Percentiles rank a stretch among this genome's conserved stretches.
phyloP scores from a whole-genome alignment of 2,797 vertebrate species.

The Urosaurus nigricauda region DNA sequence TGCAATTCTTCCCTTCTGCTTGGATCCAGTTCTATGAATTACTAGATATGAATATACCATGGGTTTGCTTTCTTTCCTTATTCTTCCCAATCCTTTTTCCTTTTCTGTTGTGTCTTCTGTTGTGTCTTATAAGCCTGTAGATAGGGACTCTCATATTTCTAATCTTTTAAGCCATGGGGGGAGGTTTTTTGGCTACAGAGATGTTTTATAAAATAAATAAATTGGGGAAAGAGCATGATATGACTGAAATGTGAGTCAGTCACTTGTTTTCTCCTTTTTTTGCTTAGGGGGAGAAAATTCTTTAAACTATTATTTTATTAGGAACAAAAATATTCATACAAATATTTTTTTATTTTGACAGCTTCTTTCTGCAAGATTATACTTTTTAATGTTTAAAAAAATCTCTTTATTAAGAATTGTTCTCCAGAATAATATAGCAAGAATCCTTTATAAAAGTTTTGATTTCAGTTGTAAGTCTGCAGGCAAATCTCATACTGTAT shows the following conservation, averaged over 20 bases:
- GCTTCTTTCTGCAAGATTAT: slow-evolving; percentile 18
- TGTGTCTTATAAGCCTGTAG: neutral
- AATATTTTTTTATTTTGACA: slow-evolving; percentile 29
- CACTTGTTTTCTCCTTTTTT: slow-evolving; percentile 41
- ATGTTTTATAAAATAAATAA: too few species aligned
- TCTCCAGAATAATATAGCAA: slow-evolving; percentile 31
- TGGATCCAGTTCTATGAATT: too few species aligned
- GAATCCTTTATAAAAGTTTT: slow-evolving; percentile 18
- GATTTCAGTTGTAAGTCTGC: neutral
- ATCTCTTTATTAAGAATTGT: slow-evolving; percentile 39
- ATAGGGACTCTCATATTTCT: too few species aligned
- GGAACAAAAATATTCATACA: slow-evolving; percentile 6
- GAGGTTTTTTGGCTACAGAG: too few species aligned
- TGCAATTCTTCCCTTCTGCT: neutral
- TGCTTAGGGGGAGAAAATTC: slow-evolving; percentile 48
- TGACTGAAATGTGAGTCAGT: slow-evolving; percentile 59
- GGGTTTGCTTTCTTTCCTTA: too few species aligned
- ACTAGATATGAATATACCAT: too few species aligned
- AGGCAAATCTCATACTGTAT: too few species aligned
- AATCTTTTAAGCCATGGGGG: too few species aligned
- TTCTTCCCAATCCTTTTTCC: too few species aligned
- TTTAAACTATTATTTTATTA: slow-evolving; percentile 44
- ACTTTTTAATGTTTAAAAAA: slow-evolving; percentile 23
- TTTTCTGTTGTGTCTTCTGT: neutral
- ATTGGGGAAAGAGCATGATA: neutral